Evolutionary conservation across 2,888 invertebrate species (phyloP).

Genomic region (Ochlodes sylvanus): DNA sequence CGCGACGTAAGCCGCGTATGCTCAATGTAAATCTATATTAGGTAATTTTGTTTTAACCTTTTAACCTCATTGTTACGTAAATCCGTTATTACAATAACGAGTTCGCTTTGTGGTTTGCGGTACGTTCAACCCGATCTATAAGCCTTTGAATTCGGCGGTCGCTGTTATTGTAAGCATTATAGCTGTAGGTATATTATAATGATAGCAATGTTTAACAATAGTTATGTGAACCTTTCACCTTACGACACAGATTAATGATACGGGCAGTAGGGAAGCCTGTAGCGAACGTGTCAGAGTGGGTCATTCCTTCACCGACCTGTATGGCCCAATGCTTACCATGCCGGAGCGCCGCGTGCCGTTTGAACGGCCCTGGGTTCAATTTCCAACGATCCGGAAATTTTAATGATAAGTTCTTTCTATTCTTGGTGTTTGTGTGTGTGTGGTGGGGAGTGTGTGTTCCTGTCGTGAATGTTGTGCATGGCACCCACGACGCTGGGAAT

Average conservation of each 20-base stretch:
- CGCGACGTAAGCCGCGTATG: too few relatives aligned
- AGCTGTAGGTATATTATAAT: neutral
- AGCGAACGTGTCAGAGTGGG: too few relatives aligned
- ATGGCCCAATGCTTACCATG: too few relatives aligned
- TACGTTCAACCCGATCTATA: neutral
- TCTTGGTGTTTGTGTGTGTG: too few relatives aligned
- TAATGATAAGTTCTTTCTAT: too few relatives aligned
- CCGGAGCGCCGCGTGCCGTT: too few relatives aligned
- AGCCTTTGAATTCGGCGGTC: constrained; percentile 13
- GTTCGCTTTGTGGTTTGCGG: neutral
- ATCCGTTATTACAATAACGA: neutral
- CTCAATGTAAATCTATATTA: neutral
- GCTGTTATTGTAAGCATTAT: neutral
- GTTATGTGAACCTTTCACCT: constrained; percentile 4
- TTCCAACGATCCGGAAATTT: too few relatives aligned
- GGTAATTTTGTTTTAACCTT: neutral
- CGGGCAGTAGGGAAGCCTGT: neutral
- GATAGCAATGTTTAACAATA: neutral
- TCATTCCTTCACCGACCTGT: too few relatives aligned
- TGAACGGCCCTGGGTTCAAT: too few relatives aligned
- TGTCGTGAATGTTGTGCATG: too few relatives aligned
- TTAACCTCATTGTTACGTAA: neutral
- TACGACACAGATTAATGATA: neutral
- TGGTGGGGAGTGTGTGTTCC: too few relatives aligned
- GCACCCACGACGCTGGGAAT: too few relatives aligned